Conservation (phyloP, 2,888 invertebrate genomes). For the Encarsia formosa region DNA sequence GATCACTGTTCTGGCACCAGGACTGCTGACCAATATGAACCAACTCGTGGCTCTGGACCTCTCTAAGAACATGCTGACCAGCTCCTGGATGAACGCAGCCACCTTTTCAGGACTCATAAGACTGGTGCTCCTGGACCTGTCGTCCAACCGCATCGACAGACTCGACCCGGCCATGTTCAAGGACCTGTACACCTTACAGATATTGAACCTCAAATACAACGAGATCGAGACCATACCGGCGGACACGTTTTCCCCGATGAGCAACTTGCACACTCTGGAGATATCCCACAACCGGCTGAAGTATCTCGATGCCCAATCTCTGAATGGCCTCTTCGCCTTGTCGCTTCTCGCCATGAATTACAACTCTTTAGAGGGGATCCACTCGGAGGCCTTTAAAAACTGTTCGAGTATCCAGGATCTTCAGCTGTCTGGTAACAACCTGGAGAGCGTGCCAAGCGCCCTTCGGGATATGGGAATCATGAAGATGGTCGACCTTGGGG, state of each 20-base stretch:
- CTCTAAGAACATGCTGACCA: conserved; percentile 80
- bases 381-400: conserved; percentile 84
- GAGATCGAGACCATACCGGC: conserved; percentile 78
- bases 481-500: conserved; percentile 84
- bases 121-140: conserved; percentile 79
- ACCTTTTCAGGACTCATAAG: conserved; percentile 86
- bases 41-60: conserved; percentile 82
- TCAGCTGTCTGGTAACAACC: conserved; percentile 81
- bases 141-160: conserved; percentile 77
- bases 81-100: conserved; percentile 78
- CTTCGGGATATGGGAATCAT: conserved; percentile 80
- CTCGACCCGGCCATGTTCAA: conserved; percentile 80
- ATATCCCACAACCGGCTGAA: conserved; percentile 82
- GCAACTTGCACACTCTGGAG: conserved; percentile 84
- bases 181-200: conserved; percentile 84
- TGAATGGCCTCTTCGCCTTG: conserved; percentile 84
- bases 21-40: conserved; percentile 79
- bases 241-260: conserved; percentile 86
- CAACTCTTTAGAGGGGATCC: conserved; percentile 77
- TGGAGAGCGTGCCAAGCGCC: conserved; percentile 76
- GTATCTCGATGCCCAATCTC: conserved; percentile 77
- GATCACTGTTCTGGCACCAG: conserved; percentile 78
- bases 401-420: conserved; percentile 87
- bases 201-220: conserved; percentile 82
- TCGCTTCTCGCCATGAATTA: conserved; percentile 81